phyloP scores from a whole-genome alignment of 2,797 vertebrate genomes.

The Pangasius sanitwongsei region DNA sequence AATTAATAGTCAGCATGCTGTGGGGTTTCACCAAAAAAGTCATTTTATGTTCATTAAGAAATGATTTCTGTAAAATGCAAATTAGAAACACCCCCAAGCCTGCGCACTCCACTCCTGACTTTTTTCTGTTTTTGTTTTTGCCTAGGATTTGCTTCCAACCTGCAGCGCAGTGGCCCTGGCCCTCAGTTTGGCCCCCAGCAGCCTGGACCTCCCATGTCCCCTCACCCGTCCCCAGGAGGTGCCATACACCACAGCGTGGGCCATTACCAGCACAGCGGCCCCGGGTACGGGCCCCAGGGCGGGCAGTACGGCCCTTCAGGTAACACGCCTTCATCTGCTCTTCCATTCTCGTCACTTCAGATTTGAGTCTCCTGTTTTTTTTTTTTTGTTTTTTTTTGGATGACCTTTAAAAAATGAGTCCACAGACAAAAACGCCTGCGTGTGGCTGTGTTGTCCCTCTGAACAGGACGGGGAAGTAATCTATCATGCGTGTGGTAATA shows the following conservation, averaged over 20 bases:
- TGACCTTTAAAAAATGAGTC: constrained; percentile 2
- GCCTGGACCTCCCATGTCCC: constrained; percentile 85
- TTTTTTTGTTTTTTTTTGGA: neutral
- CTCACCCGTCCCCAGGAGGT: constrained; percentile 81
- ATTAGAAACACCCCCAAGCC: neutral
- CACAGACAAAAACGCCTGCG: neutral
- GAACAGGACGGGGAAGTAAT: constrained; percentile 48
- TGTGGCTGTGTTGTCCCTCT: constrained; percentile 4
- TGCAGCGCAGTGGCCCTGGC: constrained; percentile 84
- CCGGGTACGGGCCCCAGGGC: constrained; percentile 82
- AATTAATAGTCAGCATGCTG: neutral
- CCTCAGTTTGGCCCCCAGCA: constrained; percentile 88
- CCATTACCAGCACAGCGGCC: constrained; percentile 85
- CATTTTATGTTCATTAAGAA: neutral
- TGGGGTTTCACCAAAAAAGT: neutral
- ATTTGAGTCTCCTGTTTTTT: neutral
- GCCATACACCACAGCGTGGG: constrained; percentile 69
- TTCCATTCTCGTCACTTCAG: neutral
- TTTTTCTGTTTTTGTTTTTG: constrained; percentile 2
- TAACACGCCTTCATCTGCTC: constrained; percentile 41
- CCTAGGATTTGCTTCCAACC: constrained; percentile 82
- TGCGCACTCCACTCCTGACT: neutral
- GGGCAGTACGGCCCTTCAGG: constrained; percentile 90
- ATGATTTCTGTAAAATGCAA: neutral
- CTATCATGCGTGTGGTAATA: constrained; percentile 49